Base-by-base conservation (phyloP, 2,888 invertebrate genomes). In the Malthinus seriepunctatus region DNA sequence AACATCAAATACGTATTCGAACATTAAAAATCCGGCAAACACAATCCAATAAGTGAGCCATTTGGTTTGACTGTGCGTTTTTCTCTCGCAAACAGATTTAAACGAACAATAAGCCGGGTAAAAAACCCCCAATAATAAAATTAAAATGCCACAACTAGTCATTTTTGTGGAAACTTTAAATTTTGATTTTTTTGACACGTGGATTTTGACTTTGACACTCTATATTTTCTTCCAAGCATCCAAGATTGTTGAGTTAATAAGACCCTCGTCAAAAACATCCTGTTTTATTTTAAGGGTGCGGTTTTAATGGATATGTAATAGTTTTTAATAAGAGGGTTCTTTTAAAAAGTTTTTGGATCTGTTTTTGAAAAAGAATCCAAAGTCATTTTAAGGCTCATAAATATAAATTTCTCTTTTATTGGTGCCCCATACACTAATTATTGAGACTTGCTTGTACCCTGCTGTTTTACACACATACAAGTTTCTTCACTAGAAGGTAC, bases 21-120 rank as follows among this genome's bases (percentile, higher is more conserved):
- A 34, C 4, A 8, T 14, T 4, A 15, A 23, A 31, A 51, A 51
- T 3, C 8, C 12, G 3, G 45, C 51, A 11, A 51, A 51, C 0
- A 7, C 15, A 8, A 45, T n/a, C 44, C 51, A 51, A 32, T 51
- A 51, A 4, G 8, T 51, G 31, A 45, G 33, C 51, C 51, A 51
- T n/a, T 51, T 44, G 1, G 10, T 11, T 4, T 51, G 23, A 8
- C 15, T 33, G 9, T 35, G 34, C 8, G 31, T 5, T 7, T 51
- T 34, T 31, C 33, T 44, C 8, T 3, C 7, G 11, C 31, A 15
- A 9, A 45, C 2, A 1, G 31, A 39, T 8, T 51, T 45, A 3
- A 34, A 51, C 2, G 51, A 42, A 6, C 35, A 9, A 12, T 51
- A 51, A 11, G 15, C 51, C 8, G 51, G 51, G 34, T 34, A 44